Evolutionary conservation across 1,140 invertebrate genomes (phyloP).

Genomic region (Protaetia brevitarsis): DNA sequence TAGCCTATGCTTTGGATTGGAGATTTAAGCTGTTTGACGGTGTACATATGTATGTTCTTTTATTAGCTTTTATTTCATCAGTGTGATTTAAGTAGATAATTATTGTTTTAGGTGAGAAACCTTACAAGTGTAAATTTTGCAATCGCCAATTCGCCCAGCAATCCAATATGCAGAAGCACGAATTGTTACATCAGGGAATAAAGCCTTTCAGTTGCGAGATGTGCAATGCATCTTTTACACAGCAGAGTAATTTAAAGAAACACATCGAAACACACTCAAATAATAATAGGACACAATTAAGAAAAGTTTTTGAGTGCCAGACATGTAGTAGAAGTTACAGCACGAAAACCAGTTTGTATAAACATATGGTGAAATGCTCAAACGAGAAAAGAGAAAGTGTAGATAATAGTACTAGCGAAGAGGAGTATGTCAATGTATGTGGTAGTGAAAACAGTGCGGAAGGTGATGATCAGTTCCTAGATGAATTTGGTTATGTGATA

Average conservation of each 20-base stretch:
- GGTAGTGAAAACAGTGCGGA: not conserved
- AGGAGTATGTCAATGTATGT: not conserved
- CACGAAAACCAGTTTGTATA: constrained; percentile 7
- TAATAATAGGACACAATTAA: not conserved
- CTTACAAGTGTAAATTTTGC: constrained; percentile 8
- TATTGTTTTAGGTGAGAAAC: constrained; percentile 21
- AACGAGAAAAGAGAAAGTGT: not conserved
- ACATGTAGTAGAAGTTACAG: constrained; percentile 6
- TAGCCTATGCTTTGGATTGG: not conserved
- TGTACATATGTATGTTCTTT: not conserved
- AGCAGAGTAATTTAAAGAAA: constrained; percentile 19
- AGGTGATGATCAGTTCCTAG: not conserved
- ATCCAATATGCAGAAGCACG: constrained; percentile 17
- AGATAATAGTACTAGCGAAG: not conserved
- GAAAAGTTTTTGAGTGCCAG: not conserved
- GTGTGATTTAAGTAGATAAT: not conserved
- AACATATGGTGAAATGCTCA: constrained; percentile 2
- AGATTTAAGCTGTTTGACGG: too few species aligned
- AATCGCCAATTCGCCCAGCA: constrained; percentile 19
- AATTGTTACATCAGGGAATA: constrained; percentile 1
- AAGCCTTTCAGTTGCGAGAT: constrained; percentile 5
- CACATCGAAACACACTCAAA: constrained; percentile 10
- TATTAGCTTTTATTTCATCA: not conserved
- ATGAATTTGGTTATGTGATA: constrained; percentile 2
- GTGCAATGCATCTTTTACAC: constrained; percentile 10